Conservation (phyloP, 1,140 invertebrate species). For the Tetragonula clypearis region DNA sequence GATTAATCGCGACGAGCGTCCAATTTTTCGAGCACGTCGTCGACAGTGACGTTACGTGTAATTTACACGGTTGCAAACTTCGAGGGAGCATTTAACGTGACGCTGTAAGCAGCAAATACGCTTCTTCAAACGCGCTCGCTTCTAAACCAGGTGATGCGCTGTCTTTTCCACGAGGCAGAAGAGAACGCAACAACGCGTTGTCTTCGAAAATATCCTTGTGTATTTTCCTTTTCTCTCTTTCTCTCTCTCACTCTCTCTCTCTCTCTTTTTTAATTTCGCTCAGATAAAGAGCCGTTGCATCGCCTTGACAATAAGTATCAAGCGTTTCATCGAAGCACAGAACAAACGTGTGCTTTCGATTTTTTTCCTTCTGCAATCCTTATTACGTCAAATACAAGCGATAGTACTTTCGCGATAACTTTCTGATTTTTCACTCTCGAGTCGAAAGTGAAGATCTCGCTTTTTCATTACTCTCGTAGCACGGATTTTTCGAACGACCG, state of each 20-base stretch:
- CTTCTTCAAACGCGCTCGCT: neutral
- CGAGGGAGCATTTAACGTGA: neutral
- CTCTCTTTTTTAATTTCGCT: neutral
- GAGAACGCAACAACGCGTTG: neutral
- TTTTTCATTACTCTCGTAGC: no score
- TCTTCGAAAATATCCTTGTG: neutral
- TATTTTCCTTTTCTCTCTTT: no score
- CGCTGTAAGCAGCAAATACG: neutral
- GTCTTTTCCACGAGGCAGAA: neutral
- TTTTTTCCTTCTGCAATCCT: neutral
- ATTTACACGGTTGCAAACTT: neutral
- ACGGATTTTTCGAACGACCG: no score
- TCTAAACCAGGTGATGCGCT: neutral
- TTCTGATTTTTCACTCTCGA: no score
- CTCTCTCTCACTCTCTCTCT: no score
- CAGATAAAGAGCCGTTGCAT: neutral
- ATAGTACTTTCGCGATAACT: no score
- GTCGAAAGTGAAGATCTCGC: no score
- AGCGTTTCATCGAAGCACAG: neutral
- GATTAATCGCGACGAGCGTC: neutral
- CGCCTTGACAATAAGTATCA: neutral
- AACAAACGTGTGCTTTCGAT: neutral
- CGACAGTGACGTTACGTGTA: slow-evolving; percentile 4
- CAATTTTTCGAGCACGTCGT: neutral
- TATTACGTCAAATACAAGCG: no score